Evolutionary conservation across 2,888 invertebrate genomes (phyloP).

Genomic region (Boloria selene): DNA sequence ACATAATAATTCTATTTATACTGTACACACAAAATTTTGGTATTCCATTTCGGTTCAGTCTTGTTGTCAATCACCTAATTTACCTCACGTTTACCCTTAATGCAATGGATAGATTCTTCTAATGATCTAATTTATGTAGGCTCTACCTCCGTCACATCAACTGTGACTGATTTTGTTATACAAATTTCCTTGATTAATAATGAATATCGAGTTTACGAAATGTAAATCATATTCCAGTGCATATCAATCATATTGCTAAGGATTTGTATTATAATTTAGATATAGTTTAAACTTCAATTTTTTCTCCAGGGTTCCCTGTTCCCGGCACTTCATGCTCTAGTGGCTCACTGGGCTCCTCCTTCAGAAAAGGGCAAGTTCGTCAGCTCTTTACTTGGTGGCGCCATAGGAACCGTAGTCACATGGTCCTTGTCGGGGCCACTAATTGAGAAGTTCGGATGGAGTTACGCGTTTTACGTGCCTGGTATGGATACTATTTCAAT

Average conservation of each 20-base stretch:
- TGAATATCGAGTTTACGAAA: too few species aligned
- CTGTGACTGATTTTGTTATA: too few species aligned
- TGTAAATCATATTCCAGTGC: too few species aligned
- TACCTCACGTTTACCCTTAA: too few species aligned
- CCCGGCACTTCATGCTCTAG: conserved; percentile 84
- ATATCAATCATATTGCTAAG: neutral
- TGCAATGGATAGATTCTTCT: too few species aligned
- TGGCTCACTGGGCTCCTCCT: conserved; percentile 89
- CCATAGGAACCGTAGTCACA: conserved; percentile 87
- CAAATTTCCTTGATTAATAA: too few species aligned
- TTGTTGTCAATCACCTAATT: too few species aligned
- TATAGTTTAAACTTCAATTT: neutral
- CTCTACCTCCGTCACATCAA: too few species aligned
- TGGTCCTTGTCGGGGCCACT: conserved; percentile 86
- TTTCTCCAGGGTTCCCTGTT: conserved; percentile 81
- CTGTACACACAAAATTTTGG: too few species aligned
- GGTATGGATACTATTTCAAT: conserved; percentile 50
- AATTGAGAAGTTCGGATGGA: conserved; percentile 85
- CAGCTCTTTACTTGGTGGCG: conserved; percentile 85
- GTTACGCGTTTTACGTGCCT: conserved; percentile 85
- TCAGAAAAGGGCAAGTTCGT: conserved; percentile 88
- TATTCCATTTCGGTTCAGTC: too few species aligned
- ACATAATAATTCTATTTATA: too few species aligned
- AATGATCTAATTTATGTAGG: too few species aligned
- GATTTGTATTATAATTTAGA: neutral